Evolutionary conservation across 2,888 invertebrate species (phyloP), one percentile per base, ranked within the genome.

Genomic region (Heliconius sara): DNA sequence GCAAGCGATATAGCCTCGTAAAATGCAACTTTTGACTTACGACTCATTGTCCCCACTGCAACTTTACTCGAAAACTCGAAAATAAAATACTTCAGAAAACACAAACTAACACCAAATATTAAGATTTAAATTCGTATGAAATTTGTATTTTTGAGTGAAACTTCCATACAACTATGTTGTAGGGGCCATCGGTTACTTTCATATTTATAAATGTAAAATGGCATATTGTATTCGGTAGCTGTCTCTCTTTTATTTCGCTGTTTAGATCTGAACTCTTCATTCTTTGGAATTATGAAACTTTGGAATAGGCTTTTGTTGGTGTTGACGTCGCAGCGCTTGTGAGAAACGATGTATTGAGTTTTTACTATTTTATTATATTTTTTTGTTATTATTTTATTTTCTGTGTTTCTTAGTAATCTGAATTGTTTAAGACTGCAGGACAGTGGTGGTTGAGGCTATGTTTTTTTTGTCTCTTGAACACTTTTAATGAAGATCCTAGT

Each of bases 181-280:
- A 89, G 27, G 7, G 88, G 93, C 94, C 93, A 85, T 87, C 88
- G 86, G 76, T 92, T 92, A 91, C 92, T 92, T 92, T 92, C 92
- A 89, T 90, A 93, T 93, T 92, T 91, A 88, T 91, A 92, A 81
- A 81, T 57, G 72, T 89, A 89, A 91, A 94, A 95, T 92, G 91
- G 93, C 91, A 91, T 90, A 94, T 95, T 94, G 95, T 94, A 88
- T 92, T 91, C 89, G 87, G 90, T 87, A 85, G 88, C 87, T 79
- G 81, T 81, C 71, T 72, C 68, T 72, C 68, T 74, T 82, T 82
- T 82, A 83, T 84, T 81, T 83, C 81, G 81, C 81, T 81, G 80
- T 84, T 60, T 82, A 83, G 84, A 84, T 84, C 88, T 89, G 91
- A 89, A 91, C 88, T 88, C 87, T 88, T 88, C 90, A 89, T 91